phyloP scores from a whole-genome alignment of 2,797 vertebrate genomes.

The Pseudochirops cupreus region DNA sequence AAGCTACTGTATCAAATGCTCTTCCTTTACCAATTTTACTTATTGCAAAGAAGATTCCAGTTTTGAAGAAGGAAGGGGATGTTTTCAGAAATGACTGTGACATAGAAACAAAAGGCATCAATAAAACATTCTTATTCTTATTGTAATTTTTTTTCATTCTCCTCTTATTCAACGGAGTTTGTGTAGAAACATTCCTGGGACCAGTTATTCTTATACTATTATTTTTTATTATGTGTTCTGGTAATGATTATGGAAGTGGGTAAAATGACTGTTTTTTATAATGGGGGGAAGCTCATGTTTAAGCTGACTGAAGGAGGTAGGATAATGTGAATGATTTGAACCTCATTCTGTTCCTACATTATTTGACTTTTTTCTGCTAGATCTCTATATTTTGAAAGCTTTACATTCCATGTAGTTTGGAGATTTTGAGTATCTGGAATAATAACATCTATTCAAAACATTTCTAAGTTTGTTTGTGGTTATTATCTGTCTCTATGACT shows the following conservation, averaged over 20 bases:
- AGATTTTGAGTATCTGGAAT: background rate
- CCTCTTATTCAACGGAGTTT: background rate
- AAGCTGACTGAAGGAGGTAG: background rate
- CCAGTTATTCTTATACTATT: background rate
- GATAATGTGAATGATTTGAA: background rate
- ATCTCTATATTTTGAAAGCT: background rate
- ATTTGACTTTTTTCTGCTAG: background rate
- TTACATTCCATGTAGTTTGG: background rate
- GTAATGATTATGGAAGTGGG: background rate
- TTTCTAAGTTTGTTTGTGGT: background rate
- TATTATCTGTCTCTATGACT: background rate
- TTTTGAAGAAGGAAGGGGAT: background rate
- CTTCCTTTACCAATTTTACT: background rate
- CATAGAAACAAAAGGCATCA: background rate
- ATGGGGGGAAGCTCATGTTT: background rate
- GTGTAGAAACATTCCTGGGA: background rate
- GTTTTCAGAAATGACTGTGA: background rate
- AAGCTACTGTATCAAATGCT: background rate
- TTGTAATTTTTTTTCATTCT: background rate
- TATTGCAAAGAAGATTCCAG: background rate
- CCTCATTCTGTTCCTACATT: background rate
- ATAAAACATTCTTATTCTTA: background rate
- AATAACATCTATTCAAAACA: background rate
- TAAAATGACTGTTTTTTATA: background rate
- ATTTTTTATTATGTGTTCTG: background rate